A percentile compares a stretch with the other conserved stretches of the same genome.
These are phyloP conservation scores for Pithys albifrons DNA, from an alignment of 2,113 vertebrate genomes.

Conservation along the genomic window DNA sequence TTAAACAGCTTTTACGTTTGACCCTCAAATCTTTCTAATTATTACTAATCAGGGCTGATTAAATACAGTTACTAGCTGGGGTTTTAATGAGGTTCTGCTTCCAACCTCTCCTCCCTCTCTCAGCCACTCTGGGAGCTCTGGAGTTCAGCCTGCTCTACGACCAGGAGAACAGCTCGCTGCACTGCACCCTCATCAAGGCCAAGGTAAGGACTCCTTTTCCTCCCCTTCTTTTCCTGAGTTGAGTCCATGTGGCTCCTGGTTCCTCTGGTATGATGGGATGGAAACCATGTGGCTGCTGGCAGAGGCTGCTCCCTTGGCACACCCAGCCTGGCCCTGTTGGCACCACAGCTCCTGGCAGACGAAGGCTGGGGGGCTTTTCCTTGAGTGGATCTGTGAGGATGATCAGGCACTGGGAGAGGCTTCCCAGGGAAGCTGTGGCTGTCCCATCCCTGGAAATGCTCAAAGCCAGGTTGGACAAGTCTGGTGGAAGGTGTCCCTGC, in stretches of 20 bases:
- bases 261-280: accelerated
- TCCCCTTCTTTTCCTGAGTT: accelerated
- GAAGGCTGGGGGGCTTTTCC: not conserved
- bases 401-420: not conserved
- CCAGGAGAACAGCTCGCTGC: constrained; percentile 90
- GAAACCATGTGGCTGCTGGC: not conserved
- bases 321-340: not conserved
- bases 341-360: not conserved
- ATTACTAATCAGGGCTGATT: not conserved
- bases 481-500: not conserved
- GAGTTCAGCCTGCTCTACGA: constrained; percentile 93
- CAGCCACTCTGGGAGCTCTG: constrained; percentile 91
- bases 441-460: not conserved
- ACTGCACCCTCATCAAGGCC: constrained; percentile 91
- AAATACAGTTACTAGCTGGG: not conserved
- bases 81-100: not conserved
- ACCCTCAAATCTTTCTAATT: not conserved
- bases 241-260: not conserved
- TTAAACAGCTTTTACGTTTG: not conserved
- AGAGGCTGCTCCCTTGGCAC: not conserved
- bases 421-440: not conserved
- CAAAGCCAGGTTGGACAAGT: not conserved
- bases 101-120: not conserved
- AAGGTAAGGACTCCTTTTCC: constrained; percentile 76
- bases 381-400: not conserved